A percentile compares a stretch with the other conserved stretches of the same genome.
Evolutionary conservation across 1,140 invertebrate genomes (phyloP).

Genomic region (Lanistes nyassanus): DNA sequence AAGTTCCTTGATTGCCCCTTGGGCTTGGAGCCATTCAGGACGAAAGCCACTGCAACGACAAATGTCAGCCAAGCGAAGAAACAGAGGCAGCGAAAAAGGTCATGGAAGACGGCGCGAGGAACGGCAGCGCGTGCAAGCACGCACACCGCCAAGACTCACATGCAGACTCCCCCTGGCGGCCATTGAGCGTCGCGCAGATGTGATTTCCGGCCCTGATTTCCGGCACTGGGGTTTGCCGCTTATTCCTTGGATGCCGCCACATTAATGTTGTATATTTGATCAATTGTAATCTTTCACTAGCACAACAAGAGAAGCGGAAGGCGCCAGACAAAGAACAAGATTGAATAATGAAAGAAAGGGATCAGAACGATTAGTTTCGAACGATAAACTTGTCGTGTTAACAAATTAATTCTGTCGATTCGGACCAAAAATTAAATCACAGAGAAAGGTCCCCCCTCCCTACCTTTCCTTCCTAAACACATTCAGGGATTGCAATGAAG

Average conservation of each 20-base stretch:
- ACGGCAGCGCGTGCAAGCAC: slow-evolving; percentile 22
- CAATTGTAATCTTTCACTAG: no score
- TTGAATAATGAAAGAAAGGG: no score
- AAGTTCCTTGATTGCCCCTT: slow-evolving; percentile 4
- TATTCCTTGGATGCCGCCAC: background rate
- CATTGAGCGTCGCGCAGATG: background rate
- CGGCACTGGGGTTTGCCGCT: background rate
- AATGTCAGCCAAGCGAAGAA: slow-evolving; percentile 19
- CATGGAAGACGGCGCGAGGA: slow-evolving; percentile 3
- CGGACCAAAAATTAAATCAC: no score
- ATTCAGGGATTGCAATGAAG: no score
- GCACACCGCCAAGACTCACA: slow-evolving; percentile 1
- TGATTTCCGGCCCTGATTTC: slow-evolving; percentile 19
- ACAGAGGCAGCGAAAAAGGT: background rate
- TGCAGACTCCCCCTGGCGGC: background rate
- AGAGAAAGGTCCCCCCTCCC: no score
- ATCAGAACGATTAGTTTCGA: no score
- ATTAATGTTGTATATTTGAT: slow-evolving; percentile 17
- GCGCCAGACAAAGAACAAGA: no score
- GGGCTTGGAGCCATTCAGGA: background rate
- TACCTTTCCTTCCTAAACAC: no score
- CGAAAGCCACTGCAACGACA: slow-evolving; percentile 10
- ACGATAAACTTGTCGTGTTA: no score
- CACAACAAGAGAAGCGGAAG: no score
- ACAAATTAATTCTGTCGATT: no score